Evolutionary conservation across 2,113 vertebrate species (phyloP).

Genomic region (Corvus cornix): DNA sequence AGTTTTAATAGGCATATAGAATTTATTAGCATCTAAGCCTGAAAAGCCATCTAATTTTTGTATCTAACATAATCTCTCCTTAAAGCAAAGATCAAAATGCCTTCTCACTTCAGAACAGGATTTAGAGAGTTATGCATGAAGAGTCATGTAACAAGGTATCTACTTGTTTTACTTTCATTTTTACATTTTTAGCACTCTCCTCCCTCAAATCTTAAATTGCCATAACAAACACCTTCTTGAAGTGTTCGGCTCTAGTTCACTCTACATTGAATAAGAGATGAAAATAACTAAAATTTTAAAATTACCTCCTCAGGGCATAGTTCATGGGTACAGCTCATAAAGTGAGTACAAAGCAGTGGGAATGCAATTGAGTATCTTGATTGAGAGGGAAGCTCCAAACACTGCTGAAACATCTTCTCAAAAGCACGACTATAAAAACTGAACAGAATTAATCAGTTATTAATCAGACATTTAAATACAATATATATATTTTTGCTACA

Average conservation of each 20-base stretch:
- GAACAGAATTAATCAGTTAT: not conserved
- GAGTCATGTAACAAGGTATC: not conserved
- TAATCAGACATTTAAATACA: slow-evolving; percentile 15
- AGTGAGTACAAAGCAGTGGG: slow-evolving; percentile 96
- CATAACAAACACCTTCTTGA: not conserved
- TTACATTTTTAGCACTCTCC: not conserved
- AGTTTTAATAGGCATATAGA: not conserved
- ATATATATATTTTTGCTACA: not conserved
- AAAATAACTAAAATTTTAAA: not conserved
- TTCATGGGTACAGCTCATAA: slow-evolving; percentile 98
- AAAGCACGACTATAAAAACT: slow-evolving; percentile 99
- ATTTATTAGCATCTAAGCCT: not conserved
- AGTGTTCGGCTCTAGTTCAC: not conserved
- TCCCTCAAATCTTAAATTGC: not conserved
- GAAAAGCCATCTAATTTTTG: not conserved
- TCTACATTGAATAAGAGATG: rapidly evolving
- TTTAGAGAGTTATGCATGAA: not conserved
- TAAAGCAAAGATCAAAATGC: not conserved
- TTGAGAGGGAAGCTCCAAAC: slow-evolving; percentile 97
- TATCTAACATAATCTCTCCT: not conserved
- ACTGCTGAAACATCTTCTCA: slow-evolving; percentile 99
- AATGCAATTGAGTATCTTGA: slow-evolving; percentile 97
- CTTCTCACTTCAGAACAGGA: not conserved
- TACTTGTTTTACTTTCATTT: not conserved
- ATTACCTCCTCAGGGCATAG: slow-evolving; percentile 97